These are phyloP conservation scores for Apis cerana DNA, from an alignment of 1,140 invertebrate species.

Conservation along the genomic window DNA sequence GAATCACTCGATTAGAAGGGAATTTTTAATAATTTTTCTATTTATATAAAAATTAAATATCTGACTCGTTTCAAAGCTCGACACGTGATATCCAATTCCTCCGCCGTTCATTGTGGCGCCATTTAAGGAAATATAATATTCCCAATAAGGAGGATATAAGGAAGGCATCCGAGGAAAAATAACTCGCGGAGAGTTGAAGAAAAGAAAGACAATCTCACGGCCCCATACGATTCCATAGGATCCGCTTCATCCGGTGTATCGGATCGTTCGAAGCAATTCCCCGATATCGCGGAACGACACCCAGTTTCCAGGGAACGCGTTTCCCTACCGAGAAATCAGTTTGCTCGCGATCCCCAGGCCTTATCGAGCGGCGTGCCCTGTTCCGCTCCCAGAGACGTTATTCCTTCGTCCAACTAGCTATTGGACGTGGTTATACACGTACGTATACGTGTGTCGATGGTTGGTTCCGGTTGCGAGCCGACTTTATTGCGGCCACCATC, in stretches of 20 bases:
- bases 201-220: not conserved
- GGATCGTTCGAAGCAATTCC: conserved; percentile 26
- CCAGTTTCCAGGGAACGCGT: conserved; percentile 29
- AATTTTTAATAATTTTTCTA: too few relatives aligned
- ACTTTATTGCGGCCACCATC: conserved; percentile 44
- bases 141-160: conserved; percentile 12
- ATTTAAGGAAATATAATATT: too few relatives aligned
- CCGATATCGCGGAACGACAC: conserved; percentile 58
- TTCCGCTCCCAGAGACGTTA: not conserved
- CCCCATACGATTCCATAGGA: not conserved
- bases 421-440: not conserved
- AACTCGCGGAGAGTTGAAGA: not conserved
- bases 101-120: too few relatives aligned
- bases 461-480: not conserved
- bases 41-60: too few relatives aligned
- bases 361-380: conserved; percentile 31
- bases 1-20: too few relatives aligned
- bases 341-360: conserved; percentile 18
- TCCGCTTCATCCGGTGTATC: conserved; percentile 33
- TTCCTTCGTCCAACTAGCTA: not conserved
- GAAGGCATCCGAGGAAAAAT: too few relatives aligned
- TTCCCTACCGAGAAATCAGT: conserved; percentile 58
- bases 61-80: too few relatives aligned
- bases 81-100: too few relatives aligned
- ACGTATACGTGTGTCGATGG: not conserved